Evolutionary conservation across 2,888 invertebrate genomes (phyloP).

Genomic region (Synergus itoensis): DNA sequence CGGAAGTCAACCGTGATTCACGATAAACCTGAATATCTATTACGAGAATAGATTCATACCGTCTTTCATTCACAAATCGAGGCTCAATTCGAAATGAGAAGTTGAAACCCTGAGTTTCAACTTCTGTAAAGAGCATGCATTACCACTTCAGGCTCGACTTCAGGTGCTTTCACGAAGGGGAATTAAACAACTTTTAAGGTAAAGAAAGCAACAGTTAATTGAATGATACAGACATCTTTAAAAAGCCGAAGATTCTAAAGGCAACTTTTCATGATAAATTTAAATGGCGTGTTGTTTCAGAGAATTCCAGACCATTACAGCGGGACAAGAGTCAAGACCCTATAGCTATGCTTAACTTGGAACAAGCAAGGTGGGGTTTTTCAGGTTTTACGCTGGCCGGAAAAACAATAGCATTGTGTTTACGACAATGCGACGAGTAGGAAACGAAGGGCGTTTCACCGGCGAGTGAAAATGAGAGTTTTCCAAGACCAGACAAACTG

Average conservation of each 20-base stretch:
- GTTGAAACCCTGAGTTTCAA: background rate
- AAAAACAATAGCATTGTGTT: slow-evolving; percentile 66
- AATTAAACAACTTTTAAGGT: background rate
- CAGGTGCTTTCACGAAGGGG: background rate
- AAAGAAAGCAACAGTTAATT: slow-evolving; percentile 1
- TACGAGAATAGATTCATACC: too few relatives aligned
- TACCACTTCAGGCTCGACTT: background rate
- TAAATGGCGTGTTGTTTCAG: slow-evolving; percentile 29
- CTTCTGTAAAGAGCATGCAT: background rate
- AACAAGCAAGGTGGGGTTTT: slow-evolving; percentile 3
- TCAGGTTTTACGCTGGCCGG: slow-evolving; percentile 32
- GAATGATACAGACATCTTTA: background rate
- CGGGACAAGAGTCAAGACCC: slow-evolving; percentile 30
- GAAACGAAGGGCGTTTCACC: slow-evolving; percentile 35
- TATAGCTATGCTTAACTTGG: slow-evolving; percentile 23
- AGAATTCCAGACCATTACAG: slow-evolving; percentile 22
- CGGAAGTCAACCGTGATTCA: slow-evolving; percentile 50
- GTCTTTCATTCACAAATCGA: background rate
- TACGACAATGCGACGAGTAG: slow-evolving; percentile 58
- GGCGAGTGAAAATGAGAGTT: slow-evolving; percentile 36
- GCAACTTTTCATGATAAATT: slow-evolving; percentile 4
- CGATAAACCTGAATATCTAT: slow-evolving; percentile 39
- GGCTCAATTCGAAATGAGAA: background rate
- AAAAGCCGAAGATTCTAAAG: background rate
- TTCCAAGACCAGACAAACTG: slow-evolving; percentile 32